Evolutionary conservation across 1,140 invertebrate species (phyloP).

Genomic region (Brachionus rotundiformis): DNA sequence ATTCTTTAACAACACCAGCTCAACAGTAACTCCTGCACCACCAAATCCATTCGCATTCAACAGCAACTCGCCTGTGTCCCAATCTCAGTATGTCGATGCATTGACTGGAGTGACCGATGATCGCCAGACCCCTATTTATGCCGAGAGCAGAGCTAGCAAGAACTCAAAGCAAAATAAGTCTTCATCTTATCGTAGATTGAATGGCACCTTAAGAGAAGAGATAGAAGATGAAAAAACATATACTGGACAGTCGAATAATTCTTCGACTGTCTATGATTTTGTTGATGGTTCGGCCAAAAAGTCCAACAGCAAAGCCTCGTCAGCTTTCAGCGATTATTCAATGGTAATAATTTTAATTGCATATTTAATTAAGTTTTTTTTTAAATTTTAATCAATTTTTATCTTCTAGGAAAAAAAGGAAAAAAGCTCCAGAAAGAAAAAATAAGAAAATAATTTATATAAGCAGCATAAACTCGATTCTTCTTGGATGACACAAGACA

Average conservation of each 20-base stretch:
- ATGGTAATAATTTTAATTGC: neutral
- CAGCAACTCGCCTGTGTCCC: neutral
- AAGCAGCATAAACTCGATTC: no score
- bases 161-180: neutral
- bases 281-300: neutral
- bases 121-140: slow-evolving; percentile 11
- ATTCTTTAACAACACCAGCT: neutral
- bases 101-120: slow-evolving; percentile 17
- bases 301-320: slow-evolving; percentile 1
- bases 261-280: neutral
- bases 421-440: neutral
- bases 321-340: slow-evolving; percentile 18
- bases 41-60: slow-evolving; percentile 26
- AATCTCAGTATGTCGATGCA: neutral
- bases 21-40: slow-evolving; percentile 23
- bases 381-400: neutral
- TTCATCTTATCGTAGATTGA: neutral
- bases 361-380: neutral
- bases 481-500: neutral
- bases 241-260: neutral
- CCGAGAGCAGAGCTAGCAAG: neutral
- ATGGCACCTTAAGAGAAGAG: neutral
- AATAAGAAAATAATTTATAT: neutral
- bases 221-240: neutral
- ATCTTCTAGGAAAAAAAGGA: no score